Conservation (phyloP, 2,113 vertebrate genomes). For the Drymodes brunneopygia region DNA sequence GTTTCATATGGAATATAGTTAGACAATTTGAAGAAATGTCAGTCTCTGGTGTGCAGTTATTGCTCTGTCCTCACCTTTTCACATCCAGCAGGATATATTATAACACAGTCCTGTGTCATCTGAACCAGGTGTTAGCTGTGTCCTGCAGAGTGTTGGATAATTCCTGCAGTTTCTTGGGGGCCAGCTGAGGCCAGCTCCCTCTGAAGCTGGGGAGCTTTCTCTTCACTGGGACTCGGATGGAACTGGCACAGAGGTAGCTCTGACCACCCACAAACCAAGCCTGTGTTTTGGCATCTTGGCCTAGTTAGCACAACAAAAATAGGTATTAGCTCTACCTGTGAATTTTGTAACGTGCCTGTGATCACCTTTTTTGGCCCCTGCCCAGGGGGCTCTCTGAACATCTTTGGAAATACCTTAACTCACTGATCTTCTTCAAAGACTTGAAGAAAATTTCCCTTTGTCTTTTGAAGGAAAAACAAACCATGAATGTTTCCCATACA, state of each 20-base stretch:
- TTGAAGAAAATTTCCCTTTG: background rate
- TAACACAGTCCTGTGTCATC: background rate
- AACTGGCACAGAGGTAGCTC: background rate
- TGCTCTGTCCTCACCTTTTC: background rate
- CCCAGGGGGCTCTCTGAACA: background rate
- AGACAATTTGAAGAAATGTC: background rate
- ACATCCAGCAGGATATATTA: background rate
- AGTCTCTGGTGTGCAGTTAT: background rate
- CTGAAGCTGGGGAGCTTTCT: background rate
- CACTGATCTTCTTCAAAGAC: background rate
- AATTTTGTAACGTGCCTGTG: background rate
- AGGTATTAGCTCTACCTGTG: background rate
- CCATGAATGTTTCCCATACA: background rate
- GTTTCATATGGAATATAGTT: background rate
- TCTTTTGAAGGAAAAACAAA: background rate
- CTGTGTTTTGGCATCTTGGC: background rate
- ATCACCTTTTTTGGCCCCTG: background rate
- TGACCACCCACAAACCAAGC: background rate
- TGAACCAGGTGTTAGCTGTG: background rate
- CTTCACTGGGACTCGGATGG: background rate
- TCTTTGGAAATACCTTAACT: background rate
- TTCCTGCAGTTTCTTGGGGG: background rate
- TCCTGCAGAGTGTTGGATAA: background rate
- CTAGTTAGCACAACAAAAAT: background rate
- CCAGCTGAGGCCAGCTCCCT: background rate